Evolutionary conservation across 2,113 vertebrate genomes (phyloP), one percentile per base, ranked within the genome.

Genomic region (Chaetura pelagica): DNA sequence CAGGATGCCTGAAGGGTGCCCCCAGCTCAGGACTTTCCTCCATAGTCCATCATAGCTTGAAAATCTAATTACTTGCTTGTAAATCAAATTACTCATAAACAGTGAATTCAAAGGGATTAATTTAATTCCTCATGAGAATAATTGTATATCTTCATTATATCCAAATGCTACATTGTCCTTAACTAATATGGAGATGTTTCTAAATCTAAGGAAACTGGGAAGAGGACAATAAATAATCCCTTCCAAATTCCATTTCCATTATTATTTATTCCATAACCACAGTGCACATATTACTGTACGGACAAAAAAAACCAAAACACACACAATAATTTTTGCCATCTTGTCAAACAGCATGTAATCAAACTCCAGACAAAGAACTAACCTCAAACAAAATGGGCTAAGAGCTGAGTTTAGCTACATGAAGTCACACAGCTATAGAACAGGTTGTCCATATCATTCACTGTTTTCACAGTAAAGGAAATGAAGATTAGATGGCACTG

Each of bases 251-350:
- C 17, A 30, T 76, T 87, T 89, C 30, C 83, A 55, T 67, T 80
- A 78, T 76, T 77, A 82, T 83, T 94, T 95, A 85, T 85, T 90
- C 72, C 67, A 83, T 55, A 93, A 94, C 77, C 63, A 71, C 63
- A 86, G 34, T 67, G 34, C 40, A 38, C 34, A 85, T 38, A 58
- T 54, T 57, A 51, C 66, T 42, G 40, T 58, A 74, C 27, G 82
- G 91, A 92, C 38, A 75, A 91, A 90, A 75, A 44, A 75, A 94
- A 94, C 74, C 22, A 75, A 94, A 94, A 77, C 22, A 77, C 61
- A 63, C 49, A 61, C n/a, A 58, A 24, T 34, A 0, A 0, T 54
- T 85, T 91, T 71, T 32, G n/a, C 58, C 49, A 73, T 74, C 49
- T 34, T 94, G 71, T 85, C 51, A 79, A 92, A 77, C 7, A 83